A percentile compares a stretch with the other conserved stretches of the same genome.
phyloP scores from a whole-genome alignment of 2,888 invertebrate species.

The Seira musarum region DNA sequence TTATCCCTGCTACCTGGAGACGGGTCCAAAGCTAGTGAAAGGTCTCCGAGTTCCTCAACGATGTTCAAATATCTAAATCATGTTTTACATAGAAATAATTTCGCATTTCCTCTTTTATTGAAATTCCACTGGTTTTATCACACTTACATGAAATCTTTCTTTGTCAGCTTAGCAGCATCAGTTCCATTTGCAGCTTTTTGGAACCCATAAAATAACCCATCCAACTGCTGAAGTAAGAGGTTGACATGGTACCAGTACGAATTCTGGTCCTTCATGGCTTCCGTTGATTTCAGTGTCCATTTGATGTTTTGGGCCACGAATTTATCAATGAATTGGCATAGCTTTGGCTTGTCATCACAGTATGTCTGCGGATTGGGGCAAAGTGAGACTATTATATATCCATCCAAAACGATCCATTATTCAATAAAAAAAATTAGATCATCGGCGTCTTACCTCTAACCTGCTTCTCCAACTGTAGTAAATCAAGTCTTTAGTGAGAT shows the following conservation, averaged over 20 bases:
- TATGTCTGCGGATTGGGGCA: constrained; percentile 70
- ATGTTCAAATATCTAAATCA: constrained; percentile 85
- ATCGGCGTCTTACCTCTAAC: constrained; percentile 72
- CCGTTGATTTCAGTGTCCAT: constrained; percentile 78
- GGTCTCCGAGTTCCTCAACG: constrained; percentile 82
- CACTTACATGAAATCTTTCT: constrained; percentile 77
- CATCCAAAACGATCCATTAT: background rate
- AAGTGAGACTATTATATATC: constrained; percentile 6
- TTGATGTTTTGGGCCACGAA: constrained; percentile 79
- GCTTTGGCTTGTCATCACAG: constrained; percentile 75
- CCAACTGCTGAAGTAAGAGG: constrained; percentile 83
- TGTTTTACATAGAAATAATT: constrained; percentile 70
- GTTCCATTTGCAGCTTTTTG: constrained; percentile 79
- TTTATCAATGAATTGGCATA: constrained; percentile 79
- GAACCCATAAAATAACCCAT: constrained; percentile 85
- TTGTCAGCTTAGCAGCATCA: constrained; percentile 77
- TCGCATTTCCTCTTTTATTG: background rate
- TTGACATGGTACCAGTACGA: constrained; percentile 91
- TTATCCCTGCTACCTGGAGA: constrained; percentile 40
- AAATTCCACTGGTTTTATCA: background rate
- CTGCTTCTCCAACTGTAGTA: constrained; percentile 86
- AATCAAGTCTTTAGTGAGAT: constrained; percentile 85
- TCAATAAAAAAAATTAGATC: constrained; percentile 1
- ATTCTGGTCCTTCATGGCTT: constrained; percentile 73
- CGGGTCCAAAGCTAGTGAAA: constrained; percentile 73